Percentiles rank a stretch among this genome's conserved stretches.
Evolutionary conservation across 92 coral and sea anemone genomes (phyloP).

Genomic region (Virgularia gustaviana): DNA sequence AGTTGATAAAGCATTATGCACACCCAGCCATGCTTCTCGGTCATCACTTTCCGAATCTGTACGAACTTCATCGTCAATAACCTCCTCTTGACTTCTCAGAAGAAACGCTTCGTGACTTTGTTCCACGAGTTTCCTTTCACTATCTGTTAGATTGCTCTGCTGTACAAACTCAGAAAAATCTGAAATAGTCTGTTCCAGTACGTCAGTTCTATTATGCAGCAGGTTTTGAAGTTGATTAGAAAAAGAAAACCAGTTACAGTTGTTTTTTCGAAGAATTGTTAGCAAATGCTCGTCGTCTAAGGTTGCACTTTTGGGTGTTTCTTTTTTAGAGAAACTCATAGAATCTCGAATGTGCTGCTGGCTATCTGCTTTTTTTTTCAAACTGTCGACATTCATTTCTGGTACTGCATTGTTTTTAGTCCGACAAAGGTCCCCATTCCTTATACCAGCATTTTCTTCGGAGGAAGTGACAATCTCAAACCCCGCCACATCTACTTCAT

Average conservation of each 20-base stretch:
- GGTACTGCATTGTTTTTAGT: background rate
- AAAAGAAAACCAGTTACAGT: conserved; percentile 58
- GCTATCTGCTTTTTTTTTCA: background rate
- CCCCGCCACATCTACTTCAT: background rate
- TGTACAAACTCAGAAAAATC: conserved; percentile 52
- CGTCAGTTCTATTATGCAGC: conserved; percentile 28
- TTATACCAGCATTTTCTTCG: conserved; percentile 1
- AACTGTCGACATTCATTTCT: background rate
- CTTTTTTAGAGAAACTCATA: background rate
- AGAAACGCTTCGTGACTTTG: conserved; percentile 49
- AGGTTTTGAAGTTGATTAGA: conserved; percentile 38
- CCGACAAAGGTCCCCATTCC: background rate
- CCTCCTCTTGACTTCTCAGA: background rate
- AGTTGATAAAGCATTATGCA: conserved; percentile 30
- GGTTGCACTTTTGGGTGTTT: background rate
- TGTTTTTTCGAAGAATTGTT: conserved; percentile 48
- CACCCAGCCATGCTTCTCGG: conserved; percentile 57
- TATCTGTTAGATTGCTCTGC: conserved; percentile 47
- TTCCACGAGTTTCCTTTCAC: conserved; percentile 51
- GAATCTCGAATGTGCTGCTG: background rate
- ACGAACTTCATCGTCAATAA: conserved; percentile 22
- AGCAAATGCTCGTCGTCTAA: conserved; percentile 49
- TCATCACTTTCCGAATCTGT: conserved; percentile 52
- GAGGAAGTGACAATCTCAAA: background rate
- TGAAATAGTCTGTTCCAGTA: conserved; percentile 41